Evolutionary conservation across 2,888 invertebrate genomes (phyloP), one percentile per base, ranked within the genome.

Genomic region (Melanostoma mellinum): DNA sequence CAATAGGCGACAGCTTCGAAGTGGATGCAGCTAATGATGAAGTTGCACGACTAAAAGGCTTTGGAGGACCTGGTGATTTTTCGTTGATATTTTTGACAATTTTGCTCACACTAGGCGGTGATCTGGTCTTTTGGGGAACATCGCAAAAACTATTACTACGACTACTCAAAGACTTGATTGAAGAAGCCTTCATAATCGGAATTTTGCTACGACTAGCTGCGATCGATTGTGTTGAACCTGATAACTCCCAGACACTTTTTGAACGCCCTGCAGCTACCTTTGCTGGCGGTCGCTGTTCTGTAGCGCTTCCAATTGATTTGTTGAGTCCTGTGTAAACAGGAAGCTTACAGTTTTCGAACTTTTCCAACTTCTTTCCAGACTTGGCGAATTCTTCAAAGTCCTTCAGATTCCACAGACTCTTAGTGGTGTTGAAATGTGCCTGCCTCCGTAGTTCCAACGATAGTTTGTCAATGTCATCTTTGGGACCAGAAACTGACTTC

Each of bases 341-440:
- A 88, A 92, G 92, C 71, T 92, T 89, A 88, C 92, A 92, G 5
- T 74, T 78, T 55, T 91, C 89, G 73, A 92, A 89, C 86, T 92
- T 86, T 50, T 86, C 86, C 36, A 86, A 69, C 9, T 78, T 85
- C 46, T 75, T 85, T 2, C 92, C 89, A 91, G 92, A 89, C 92
- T 92, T 87, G 90, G 93, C 86, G 91, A 93, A 93, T 73, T 90
- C 92, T 87, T 93, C 93, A 92, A 93, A 93, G 82, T 92, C 93
- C 90, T 92, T 92, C 40, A 93, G 91, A 90, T 93, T 93, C 93
- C 93, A 93, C 86, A 93, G 89, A 90, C 93, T 93, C 58, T 93
- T 93, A 20, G 93, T 93, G 88, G 93, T 92, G 67, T 76, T 42
- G 46, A 82, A 68, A n/a, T 60, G 50, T 4, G 71, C 20, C 10